These are phyloP conservation scores for Leptothorax acervorum DNA, from an alignment of 2,888 invertebrate species.

Conservation along the genomic window DNA sequence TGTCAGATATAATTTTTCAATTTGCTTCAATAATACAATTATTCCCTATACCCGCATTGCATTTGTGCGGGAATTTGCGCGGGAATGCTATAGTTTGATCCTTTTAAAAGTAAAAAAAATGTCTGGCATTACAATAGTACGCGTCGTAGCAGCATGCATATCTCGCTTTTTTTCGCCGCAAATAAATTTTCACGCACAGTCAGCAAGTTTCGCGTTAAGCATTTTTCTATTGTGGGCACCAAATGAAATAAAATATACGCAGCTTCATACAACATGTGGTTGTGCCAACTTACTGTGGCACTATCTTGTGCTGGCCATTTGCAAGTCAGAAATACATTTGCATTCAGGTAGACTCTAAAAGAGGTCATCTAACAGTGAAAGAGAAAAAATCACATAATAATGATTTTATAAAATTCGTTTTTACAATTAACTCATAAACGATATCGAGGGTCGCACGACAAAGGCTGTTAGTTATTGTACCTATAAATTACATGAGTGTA, in stretches of 20 bases:
- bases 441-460: not conserved
- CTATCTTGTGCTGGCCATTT: conserved; percentile 15
- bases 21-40: conserved; percentile 30
- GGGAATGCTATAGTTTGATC: conserved; percentile 6
- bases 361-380: not conserved
- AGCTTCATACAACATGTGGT: conserved; percentile 12
- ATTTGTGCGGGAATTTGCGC: not conserved
- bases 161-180: conserved; percentile 3
- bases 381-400: not conserved
- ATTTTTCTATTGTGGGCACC: conserved; percentile 25
- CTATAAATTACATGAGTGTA: not conserved
- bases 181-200: conserved; percentile 44
- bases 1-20: conserved; percentile 23
- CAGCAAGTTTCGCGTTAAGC: conserved; percentile 43
- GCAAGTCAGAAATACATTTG: conserved; percentile 16
- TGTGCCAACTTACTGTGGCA: conserved; percentile 2
- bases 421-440: not conserved
- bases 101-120: conserved; percentile 31
- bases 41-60: not conserved
- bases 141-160: not conserved
- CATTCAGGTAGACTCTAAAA: not conserved
- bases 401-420: not conserved
- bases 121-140: conserved; percentile 5
- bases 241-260: conserved; percentile 45
- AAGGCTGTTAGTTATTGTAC: not conserved